A percentile compares a stretch with the other conserved stretches of the same genome.
phyloP scores from a whole-genome alignment of 1,140 invertebrate genomes.

The Neodiprion lecontei region DNA sequence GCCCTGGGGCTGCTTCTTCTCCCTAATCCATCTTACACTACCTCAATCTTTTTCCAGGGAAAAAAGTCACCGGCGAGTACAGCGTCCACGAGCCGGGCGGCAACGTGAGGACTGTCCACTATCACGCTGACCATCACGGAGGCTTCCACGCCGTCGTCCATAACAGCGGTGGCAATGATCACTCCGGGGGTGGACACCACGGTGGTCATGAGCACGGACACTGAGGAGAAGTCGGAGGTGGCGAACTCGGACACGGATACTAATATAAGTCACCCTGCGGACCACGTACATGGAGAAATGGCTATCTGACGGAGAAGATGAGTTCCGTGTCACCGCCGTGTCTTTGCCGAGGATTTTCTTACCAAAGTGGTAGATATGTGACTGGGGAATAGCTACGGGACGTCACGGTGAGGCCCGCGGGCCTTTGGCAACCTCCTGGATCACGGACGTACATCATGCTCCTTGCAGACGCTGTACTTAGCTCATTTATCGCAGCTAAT shows the following conservation, averaged over 20 bases:
- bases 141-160: constrained; percentile 49
- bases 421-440: too few relatives aligned
- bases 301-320: too few relatives aligned
- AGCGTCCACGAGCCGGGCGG: constrained; percentile 51
- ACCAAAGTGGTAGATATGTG: background rate
- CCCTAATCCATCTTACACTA: background rate
- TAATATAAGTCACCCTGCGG: too few relatives aligned
- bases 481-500: too few relatives aligned
- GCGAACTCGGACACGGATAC: background rate
- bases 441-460: too few relatives aligned
- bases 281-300: too few relatives aligned
- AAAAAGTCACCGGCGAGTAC: constrained; percentile 42
- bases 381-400: background rate
- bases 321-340: background rate
- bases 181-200: constrained; percentile 27
- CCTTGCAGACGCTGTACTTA: too few relatives aligned
- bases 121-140: constrained; percentile 47
- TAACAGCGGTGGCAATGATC: constrained; percentile 54
- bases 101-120: constrained; percentile 50
- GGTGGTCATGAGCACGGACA: background rate
- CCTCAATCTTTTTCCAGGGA: constrained; percentile 19
- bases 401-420: background rate
- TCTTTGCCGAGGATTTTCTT: constrained; percentile 1
- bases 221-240: background rate
- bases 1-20: background rate